phyloP scores from a whole-genome alignment of 2,797 vertebrate genomes.

The Sitta carolinensis region DNA sequence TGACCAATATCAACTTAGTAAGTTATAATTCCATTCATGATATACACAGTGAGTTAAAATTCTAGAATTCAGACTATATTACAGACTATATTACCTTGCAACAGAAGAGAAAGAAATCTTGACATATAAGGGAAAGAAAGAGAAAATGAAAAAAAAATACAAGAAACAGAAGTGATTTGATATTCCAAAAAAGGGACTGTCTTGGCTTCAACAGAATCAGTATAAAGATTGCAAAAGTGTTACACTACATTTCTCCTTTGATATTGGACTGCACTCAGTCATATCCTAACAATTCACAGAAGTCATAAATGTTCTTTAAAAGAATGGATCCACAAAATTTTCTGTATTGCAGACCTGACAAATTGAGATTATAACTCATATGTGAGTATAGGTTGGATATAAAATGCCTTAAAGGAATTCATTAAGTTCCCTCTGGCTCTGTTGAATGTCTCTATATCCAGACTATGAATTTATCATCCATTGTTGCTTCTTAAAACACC shows the following conservation, averaged over 20 bases:
- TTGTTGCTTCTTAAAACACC: neutral
- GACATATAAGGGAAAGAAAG: neutral
- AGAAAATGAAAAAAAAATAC: accelerated
- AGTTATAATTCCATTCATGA: neutral
- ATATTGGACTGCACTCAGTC: neutral
- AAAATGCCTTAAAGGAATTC: neutral
- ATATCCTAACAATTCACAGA: neutral
- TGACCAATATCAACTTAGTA: neutral
- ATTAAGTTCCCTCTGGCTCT: neutral
- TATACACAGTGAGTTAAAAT: neutral
- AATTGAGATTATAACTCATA: neutral
- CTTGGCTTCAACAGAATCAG: neutral
- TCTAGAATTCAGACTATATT: neutral
- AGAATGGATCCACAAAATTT: neutral
- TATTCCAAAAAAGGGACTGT: neutral
- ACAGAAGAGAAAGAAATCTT: neutral
- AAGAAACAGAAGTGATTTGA: neutral
- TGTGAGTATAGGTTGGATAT: neutral
- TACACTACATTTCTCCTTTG: neutral
- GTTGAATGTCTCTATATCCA: neutral
- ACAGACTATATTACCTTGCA: neutral
- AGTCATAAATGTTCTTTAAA: neutral
- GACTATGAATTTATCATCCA: neutral
- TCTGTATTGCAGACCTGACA: neutral
- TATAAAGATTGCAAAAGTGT: neutral